Percentiles rank a stretch among this genome's conserved stretches.
These are phyloP conservation scores for Parapristionchus giblindavisi DNA, from an alignment of 2,888 invertebrate species.

Conservation along the genomic window DNA sequence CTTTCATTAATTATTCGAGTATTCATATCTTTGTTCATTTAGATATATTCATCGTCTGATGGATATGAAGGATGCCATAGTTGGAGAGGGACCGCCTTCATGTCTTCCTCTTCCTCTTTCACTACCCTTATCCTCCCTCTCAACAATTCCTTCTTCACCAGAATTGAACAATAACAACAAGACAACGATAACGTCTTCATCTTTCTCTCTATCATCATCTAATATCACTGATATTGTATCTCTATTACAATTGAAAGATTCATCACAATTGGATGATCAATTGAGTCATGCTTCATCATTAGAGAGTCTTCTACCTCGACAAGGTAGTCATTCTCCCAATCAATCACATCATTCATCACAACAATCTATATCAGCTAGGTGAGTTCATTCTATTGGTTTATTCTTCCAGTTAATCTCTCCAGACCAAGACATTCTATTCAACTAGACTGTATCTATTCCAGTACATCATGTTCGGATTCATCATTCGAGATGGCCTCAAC, in stretches of 20 bases:
- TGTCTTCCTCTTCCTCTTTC: neutral
- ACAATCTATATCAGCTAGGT: constrained; percentile 27
- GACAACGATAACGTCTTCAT: too few species aligned
- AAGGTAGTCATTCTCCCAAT: constrained; percentile 25
- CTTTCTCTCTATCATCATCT: constrained; percentile 8
- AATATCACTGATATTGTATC: constrained; percentile 16
- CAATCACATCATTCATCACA: constrained; percentile 22
- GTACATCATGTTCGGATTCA: constrained; percentile 62
- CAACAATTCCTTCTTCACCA: neutral
- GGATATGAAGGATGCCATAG: too few species aligned
- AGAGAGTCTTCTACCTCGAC: constrained; percentile 20
- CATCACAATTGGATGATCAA: constrained; percentile 9
- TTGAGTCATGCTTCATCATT: constrained; percentile 31
- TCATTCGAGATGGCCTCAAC: constrained; percentile 64
- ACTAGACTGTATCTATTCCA: too few species aligned
- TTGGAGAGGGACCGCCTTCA: too few species aligned
- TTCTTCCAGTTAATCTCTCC: too few species aligned
- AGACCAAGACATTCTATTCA: too few species aligned
- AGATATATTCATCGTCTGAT: too few species aligned
- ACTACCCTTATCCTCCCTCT: neutral
- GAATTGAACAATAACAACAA: constrained; percentile 21
- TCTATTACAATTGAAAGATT: constrained; percentile 23
- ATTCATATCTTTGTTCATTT: too few species aligned
- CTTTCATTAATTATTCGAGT: neutral
- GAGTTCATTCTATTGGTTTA: too few species aligned